Percentiles rank a stretch among this genome's conserved stretches.
Conservation (phyloP, 2,113 vertebrate genomes). For the Podilymbus podiceps region DNA sequence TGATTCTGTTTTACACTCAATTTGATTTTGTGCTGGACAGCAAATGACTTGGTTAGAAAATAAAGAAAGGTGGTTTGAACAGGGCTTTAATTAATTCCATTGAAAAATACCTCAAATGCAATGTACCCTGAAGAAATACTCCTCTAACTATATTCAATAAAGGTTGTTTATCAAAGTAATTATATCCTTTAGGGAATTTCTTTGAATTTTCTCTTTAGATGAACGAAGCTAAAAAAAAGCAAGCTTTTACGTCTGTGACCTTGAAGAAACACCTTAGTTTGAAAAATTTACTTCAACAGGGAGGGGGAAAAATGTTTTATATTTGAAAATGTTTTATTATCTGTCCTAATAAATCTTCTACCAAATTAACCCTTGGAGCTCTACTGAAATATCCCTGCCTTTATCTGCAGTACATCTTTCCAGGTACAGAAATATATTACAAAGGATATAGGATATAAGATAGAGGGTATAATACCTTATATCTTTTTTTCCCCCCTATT, state of each 20-base stretch:
- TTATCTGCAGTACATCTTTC: neutral
- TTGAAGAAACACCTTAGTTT: neutral
- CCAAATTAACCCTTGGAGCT: neutral
- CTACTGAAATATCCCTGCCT: neutral
- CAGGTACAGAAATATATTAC: neutral
- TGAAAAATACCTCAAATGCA: conserved; percentile 55
- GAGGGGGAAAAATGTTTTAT: neutral
- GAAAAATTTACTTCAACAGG: neutral
- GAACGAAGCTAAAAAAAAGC: neutral
- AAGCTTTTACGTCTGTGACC: conserved; percentile 20
- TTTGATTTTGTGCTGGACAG: conserved; percentile 51
- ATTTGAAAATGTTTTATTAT: neutral
- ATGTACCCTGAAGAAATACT: conserved; percentile 41
- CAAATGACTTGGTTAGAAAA: conserved; percentile 37
- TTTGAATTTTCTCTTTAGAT: conserved; percentile 22
- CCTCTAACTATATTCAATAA: conserved; percentile 54
- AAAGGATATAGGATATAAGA: neutral
- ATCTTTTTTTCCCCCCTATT: neutral
- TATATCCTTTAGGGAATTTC: conserved; percentile 54
- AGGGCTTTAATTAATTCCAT: conserved; percentile 61
- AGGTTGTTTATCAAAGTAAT: conserved; percentile 64
- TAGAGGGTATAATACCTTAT: accelerated
- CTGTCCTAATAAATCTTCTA: neutral
- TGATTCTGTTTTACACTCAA: conserved; percentile 55
- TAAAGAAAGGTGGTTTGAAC: conserved; percentile 25